Conservation (phyloP, 1,140 invertebrate genomes). For the Oreohelix idahoensis region DNA sequence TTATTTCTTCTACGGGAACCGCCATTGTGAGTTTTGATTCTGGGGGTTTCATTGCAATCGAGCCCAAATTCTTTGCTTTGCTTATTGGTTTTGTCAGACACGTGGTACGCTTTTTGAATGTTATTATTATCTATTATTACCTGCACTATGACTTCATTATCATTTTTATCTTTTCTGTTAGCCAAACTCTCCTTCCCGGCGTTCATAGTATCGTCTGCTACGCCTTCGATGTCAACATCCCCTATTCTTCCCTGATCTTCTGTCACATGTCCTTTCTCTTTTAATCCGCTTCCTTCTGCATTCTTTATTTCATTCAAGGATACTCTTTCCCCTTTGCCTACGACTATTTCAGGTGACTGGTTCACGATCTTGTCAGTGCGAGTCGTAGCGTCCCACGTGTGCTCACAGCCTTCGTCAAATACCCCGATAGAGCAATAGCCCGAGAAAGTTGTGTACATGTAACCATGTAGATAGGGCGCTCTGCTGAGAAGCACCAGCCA, state of each 20-base stretch:
- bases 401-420: constrained; percentile 41
- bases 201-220: constrained; percentile 9
- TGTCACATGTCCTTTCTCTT: not conserved
- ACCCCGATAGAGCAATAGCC: constrained; percentile 65
- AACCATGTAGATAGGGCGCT: constrained; percentile 69
- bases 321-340: not conserved
- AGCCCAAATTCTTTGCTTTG: not conserved
- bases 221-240: constrained; percentile 3
- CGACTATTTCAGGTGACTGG: not conserved
- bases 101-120: not conserved
- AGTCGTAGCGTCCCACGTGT: not conserved
- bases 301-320: not conserved
- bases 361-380: not conserved
- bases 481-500: constrained; percentile 65
- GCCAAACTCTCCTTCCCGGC: not conserved
- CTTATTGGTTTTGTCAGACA: not conserved
- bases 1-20: not conserved
- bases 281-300: not conserved
- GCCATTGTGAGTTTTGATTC: not conserved
- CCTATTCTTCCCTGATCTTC: not conserved
- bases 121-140: not conserved
- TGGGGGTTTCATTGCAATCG: not conserved
- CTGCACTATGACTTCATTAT: not conserved
- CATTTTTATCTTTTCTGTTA: not conserved
- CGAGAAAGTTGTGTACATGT: constrained; percentile 72